phyloP scores from a whole-genome alignment of 2,797 vertebrate genomes.

The Hypotaenidia philippensis region DNA sequence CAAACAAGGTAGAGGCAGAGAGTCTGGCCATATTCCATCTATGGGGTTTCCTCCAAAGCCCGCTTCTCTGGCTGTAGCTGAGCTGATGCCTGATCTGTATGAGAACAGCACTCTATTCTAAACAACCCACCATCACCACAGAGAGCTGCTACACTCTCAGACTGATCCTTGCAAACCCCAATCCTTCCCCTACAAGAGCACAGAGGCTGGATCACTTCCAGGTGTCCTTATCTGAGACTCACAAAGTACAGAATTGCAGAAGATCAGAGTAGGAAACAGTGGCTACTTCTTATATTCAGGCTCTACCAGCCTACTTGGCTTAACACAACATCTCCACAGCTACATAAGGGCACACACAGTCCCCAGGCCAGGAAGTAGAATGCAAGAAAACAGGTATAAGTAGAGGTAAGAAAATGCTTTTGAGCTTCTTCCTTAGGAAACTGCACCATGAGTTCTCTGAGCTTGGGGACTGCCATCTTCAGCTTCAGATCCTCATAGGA shows the following conservation, averaged over 20 bases:
- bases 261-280: neutral
- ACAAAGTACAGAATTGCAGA: neutral
- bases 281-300: neutral
- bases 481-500: neutral
- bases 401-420: neutral
- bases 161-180: neutral
- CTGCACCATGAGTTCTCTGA: neutral
- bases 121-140: neutral
- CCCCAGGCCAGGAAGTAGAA: neutral
- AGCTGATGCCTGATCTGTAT: neutral
- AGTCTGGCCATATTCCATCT: neutral
- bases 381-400: neutral
- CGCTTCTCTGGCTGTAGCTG: neutral
- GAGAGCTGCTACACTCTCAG: neutral
- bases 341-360: accelerated
- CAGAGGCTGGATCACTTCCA: neutral
- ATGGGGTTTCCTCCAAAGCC: neutral
- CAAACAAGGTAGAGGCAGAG: neutral
- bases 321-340: accelerated
- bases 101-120: neutral
- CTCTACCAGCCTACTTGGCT: neutral
- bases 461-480: neutral
- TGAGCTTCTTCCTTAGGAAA: neutral
- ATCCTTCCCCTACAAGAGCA: neutral
- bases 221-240: neutral